Evolutionary conservation across 2,888 invertebrate species (phyloP), one percentile per base, ranked within the genome.

Genomic region (Cephus pygmeus): DNA sequence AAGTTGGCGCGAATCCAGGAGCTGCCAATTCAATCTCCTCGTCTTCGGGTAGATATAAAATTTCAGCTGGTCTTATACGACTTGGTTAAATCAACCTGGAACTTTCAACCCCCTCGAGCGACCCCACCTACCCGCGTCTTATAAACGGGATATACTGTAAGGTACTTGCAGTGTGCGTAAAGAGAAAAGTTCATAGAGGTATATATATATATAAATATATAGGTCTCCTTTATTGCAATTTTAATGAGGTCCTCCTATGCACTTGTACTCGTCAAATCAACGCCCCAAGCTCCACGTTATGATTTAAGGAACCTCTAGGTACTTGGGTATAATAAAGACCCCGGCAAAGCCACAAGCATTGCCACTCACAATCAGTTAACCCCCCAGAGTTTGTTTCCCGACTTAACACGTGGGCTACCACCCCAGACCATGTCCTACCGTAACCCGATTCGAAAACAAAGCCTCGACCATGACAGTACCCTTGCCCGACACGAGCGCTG

Each of bases 1-100:
- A 83, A 84, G 82, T 84, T 89, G 89, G 89, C 89, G 83, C 83
- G 77, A 81, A 82, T 85, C 89, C 89, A 89, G 85, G 82, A 84
- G 84, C 87, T 86, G 85, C 86, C 87, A 87, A 88, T 89, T 88
- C 87, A 88, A 88, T 90, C 88, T 87, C 86, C 83, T 83, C 85
- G 82, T 82, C 83, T 81, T 78, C 83, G 83, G 68, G 81, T 82
- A 82, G 79, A 82, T 82, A 79, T 83, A 84, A 86, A 87, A 87
- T 87, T 87, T 87, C 83, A 83, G 83, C 82, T 85, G 80, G 15
- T 68, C 34, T 73, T 56, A 56, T 56, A 56, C 23, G 33, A 33
- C 71, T 71, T 34, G 31, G 33, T 71, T 56, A 23, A 56, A 56
- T 56, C 56, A 56, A 56, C 56, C 23, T 56, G 23, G 56, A 56